Conservation (phyloP, 2,113 vertebrate species). For the Megaceryle maxima region DNA sequence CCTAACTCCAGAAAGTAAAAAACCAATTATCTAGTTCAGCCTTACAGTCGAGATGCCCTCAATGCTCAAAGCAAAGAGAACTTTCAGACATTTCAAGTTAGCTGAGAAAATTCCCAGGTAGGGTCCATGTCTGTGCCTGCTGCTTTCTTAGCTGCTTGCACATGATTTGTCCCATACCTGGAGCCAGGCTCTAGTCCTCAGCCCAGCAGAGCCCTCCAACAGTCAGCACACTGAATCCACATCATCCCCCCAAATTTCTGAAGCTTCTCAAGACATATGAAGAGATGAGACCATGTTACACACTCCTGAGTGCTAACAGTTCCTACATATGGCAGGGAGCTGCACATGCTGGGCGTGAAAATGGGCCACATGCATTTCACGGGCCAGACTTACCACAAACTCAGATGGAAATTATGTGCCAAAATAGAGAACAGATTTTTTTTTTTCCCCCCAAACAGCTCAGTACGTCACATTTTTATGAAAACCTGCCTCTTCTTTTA, state of each 20-base stretch:
- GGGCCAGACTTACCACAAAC: not conserved
- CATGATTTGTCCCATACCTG: not conserved
- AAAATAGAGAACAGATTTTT: conserved; percentile 4
- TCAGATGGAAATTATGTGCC: not conserved
- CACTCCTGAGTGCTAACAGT: not conserved
- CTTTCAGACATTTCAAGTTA: not conserved
- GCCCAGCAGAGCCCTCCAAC: not conserved
- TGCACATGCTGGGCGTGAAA: not conserved
- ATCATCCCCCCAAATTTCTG: not conserved
- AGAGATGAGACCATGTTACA: not conserved
- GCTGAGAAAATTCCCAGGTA: not conserved
- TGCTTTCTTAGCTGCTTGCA: not conserved
- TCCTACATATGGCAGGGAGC: not conserved
- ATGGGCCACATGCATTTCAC: not conserved
- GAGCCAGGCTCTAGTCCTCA: not conserved
- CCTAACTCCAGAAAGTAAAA: not conserved
- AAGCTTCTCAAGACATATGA: not conserved
- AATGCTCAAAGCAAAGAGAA: not conserved
- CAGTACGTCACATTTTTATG: not conserved
- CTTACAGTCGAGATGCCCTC: not conserved
- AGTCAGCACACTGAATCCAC: not conserved
- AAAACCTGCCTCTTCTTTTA: conserved; percentile 14
- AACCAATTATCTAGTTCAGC: not conserved
- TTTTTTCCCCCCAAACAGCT: not conserved
- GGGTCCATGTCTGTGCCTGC: not conserved